Percentiles rank a stretch among this genome's conserved stretches.
These are phyloP conservation scores for silkworm (Bombyx mori) DNA, from an alignment of 1,140 invertebrate species.

Conservation along the genomic window ASM3026992v2 NC_085121.1:1787501-1788000, in stretches of 20 bases:
- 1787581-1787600: conserved; percentile 10
- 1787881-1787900: conserved; percentile 32
- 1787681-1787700: conserved; percentile 17
- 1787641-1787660: conserved; percentile 22
- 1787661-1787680: conserved; percentile 28
- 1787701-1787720: conserved; percentile 1
- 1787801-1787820: conserved; percentile 29
- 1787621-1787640: conserved; percentile 38
- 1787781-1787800: conserved; percentile 46
- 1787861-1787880: conserved; percentile 39
- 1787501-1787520: conserved; percentile 32
- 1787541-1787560: conserved; percentile 17
- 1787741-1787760: conserved; percentile 30
- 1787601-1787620: conserved; percentile 11
- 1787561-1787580: conserved; percentile 38
- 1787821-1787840: conserved; percentile 31
- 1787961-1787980: conserved; percentile 27
- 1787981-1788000: conserved; percentile 25
- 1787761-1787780: conserved; percentile 30
- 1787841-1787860: conserved; percentile 44
- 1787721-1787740: conserved; percentile 15
- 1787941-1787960: conserved; percentile 31
- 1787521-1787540: conserved; percentile 23
- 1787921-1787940: conserved; percentile 34
- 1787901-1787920: conserved; percentile 34